These are phyloP conservation scores for Anthrax anthrax DNA, from an alignment of 2,888 invertebrate genomes.

Conservation along the genomic window DNA sequence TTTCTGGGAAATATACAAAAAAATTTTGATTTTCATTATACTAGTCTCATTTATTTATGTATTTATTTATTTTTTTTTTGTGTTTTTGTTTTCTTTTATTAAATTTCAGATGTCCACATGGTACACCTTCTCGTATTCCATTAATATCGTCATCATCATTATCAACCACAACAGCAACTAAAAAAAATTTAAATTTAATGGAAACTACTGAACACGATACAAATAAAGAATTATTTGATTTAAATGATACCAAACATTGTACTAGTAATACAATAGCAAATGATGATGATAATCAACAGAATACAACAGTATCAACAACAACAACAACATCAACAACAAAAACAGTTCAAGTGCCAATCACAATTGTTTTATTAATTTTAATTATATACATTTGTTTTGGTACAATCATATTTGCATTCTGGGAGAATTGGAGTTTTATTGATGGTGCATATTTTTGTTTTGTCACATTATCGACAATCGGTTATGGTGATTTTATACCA, in stretches of 20 bases:
- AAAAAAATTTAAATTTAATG: slow-evolving; percentile 7
- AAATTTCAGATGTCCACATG: slow-evolving; percentile 39
- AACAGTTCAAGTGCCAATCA: slow-evolving; percentile 41
- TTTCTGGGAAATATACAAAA: no score
- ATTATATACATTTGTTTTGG: slow-evolving; percentile 60
- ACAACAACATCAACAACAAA: slow-evolving; percentile 14
- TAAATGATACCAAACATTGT: not conserved
- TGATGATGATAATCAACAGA: no score
- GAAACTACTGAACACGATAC: slow-evolving; percentile 9
- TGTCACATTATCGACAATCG: slow-evolving; percentile 69
- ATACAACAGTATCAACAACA: not conserved
- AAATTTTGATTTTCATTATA: no score
- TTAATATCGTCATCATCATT: slow-evolving; percentile 42
- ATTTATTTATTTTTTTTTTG: no score
- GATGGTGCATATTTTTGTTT: slow-evolving; percentile 78
- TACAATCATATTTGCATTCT: slow-evolving; percentile 61
- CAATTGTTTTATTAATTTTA: slow-evolving; percentile 50
- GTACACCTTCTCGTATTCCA: slow-evolving; percentile 63
- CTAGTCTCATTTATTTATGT: no score
- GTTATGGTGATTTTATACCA: slow-evolving; percentile 64
- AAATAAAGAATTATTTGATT: slow-evolving; percentile 1
- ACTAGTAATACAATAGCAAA: slow-evolving; percentile 5
- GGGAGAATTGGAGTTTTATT: slow-evolving; percentile 66
- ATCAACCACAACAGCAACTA: slow-evolving; percentile 12
- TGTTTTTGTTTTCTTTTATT: no score